These are phyloP conservation scores for Cotesia congregata DNA, from an alignment of 2,888 invertebrate genomes.

Conservation along the genomic window DNA sequence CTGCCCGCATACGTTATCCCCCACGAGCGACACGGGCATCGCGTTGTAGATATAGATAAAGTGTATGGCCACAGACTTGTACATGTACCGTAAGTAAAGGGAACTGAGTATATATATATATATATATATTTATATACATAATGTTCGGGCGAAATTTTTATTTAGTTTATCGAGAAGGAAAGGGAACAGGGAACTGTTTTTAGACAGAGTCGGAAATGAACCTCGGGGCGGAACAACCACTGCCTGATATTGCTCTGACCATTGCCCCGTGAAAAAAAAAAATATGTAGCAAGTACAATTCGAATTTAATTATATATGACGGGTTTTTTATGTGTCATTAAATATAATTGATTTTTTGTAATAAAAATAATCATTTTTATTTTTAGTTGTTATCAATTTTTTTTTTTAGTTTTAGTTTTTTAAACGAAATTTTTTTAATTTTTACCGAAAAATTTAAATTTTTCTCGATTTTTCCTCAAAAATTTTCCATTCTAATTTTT, in stretches of 20 bases:
- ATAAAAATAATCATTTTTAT: not conserved
- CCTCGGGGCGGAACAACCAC: not conserved
- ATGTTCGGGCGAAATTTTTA: too few relatives aligned
- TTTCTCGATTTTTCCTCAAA: too few relatives aligned
- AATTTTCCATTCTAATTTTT: too few relatives aligned
- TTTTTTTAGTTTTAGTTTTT: not conserved
- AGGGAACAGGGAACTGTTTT: not conserved
- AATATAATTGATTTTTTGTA: not conserved
- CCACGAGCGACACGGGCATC: conserved; percentile 49
- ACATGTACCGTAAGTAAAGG: not conserved
- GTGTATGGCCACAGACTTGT: conserved; percentile 7
- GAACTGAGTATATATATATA: not conserved
- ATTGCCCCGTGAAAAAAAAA: not conserved
- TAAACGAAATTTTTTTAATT: not conserved
- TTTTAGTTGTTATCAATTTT: not conserved
- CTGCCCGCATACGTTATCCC: conserved; percentile 66
- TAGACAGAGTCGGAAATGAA: not conserved
- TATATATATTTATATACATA: too few relatives aligned
- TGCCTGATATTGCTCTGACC: not conserved
- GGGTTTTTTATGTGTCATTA: not conserved
- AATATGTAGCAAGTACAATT: not conserved
- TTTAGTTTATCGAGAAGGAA: not conserved
- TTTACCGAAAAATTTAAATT: too few relatives aligned
- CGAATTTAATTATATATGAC: not conserved
- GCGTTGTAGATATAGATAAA: conserved; percentile 36